Percentiles rank a stretch among this genome's conserved stretches.
phyloP scores from a whole-genome alignment of 2,113 vertebrate species.

The Chaetodon trifascialis region DNA sequence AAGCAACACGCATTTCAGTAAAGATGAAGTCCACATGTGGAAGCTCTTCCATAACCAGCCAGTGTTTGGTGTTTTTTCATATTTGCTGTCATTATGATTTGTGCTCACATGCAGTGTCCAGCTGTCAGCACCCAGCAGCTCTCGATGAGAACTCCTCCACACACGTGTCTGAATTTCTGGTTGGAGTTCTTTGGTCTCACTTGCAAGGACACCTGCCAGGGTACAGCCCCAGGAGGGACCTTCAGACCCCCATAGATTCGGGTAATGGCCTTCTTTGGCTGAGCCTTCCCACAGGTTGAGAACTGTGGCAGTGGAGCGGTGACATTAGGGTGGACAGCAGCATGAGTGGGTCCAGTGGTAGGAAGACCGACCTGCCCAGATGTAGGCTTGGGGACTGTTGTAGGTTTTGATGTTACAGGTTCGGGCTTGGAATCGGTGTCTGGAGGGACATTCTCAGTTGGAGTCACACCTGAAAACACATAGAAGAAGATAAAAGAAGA shows the following conservation, averaged over 20 bases:
- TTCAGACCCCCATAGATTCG: slow-evolving; percentile 92
- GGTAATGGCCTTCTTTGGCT: slow-evolving; percentile 73
- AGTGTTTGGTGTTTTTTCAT: neutral
- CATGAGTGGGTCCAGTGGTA: neutral
- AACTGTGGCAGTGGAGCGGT: slow-evolving; percentile 58
- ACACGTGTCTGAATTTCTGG: slow-evolving; percentile 78
- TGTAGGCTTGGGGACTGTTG: neutral
- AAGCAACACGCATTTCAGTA: neutral
- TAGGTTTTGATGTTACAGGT: neutral
- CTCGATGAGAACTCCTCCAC: slow-evolving; percentile 91
- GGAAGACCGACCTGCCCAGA: slow-evolving; percentile 3
- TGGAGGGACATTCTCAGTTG: slow-evolving; percentile 3
- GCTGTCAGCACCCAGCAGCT: slow-evolving; percentile 96
- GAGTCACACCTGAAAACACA: slow-evolving; percentile 48
- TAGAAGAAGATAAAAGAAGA: neutral
- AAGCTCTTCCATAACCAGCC: neutral
- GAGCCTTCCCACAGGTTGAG: slow-evolving; percentile 86
- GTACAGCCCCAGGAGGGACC: slow-evolving; percentile 88
- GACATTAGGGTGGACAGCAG: fast-evolving
- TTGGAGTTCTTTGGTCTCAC: slow-evolving; percentile 50
- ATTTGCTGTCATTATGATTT: neutral
- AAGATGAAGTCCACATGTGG: neutral
- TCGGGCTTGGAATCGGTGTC: neutral
- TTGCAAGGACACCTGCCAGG: slow-evolving; percentile 95
- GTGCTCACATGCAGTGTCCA: slow-evolving; percentile 92